Base-by-base conservation (phyloP, 2,113 vertebrate species). In the Malaclemys terrapin region DNA sequence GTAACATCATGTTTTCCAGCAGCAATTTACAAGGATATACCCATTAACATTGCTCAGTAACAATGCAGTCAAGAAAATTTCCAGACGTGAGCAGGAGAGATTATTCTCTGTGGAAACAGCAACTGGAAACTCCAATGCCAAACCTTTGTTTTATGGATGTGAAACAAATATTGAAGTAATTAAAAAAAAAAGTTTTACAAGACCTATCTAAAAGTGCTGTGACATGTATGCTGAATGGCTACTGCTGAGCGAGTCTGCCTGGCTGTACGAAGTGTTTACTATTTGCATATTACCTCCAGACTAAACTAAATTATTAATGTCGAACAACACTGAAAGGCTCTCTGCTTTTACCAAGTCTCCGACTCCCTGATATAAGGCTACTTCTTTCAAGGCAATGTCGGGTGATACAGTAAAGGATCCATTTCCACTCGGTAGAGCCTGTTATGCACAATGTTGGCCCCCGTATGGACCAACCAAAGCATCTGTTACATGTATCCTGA, bases 31-130 rank as follows among this genome's bases (percentile, higher is more conserved):
- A 78, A 93, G 79, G 49, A 96, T 90, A 59, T 42, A 90, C 62
- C 56, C 31, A 13, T 42, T 27, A 45, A 76, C 31, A 50, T 47
- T 59, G 16, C 16, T 78, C 78, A 89, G 78, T 89, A 94, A 93
- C 79, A 89, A 47, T 86, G 87, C 59, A 94, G 80, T 38, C 72
- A 62, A 72, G 91, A 38, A 72, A 69, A 83, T 79, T 97, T 93
- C 82, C 93, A 93, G 29, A 49, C 35, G 3, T 2, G 78, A 95
- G 90, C 49, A 91, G 53, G 35, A 82, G 38, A 94, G 93, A 91
- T 9, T 50, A 35, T 53, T 62, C 31, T 89, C 47, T 92, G 5
- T 16, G 85, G 82, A 88, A 86, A 89, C 3, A 65, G 57, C 42
- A 65, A 35, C 69, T 87, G 83, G 53, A 81, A 94, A 42, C 50